Percentiles rank a stretch among this genome's conserved stretches.
Evolutionary conservation across 1,140 invertebrate species (phyloP).

Genomic region (Manduca sexta): DNA sequence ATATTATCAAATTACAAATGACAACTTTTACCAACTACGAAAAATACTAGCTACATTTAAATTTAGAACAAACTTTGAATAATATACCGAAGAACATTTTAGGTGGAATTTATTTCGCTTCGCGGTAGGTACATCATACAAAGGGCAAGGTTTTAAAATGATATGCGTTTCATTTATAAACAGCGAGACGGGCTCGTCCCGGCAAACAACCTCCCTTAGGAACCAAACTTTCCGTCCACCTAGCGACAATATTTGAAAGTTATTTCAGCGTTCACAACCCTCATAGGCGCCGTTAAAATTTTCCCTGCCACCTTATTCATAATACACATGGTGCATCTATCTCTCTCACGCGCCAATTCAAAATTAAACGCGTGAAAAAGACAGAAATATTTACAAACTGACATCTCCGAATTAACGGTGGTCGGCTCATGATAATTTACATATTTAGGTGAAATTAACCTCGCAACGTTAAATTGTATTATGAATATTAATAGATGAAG

Average conservation of each 20-base stretch:
- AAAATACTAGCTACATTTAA: too few species aligned
- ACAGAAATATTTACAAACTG: constrained; percentile 62
- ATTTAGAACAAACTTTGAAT: too few species aligned
- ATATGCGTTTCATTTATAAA: constrained; percentile 69
- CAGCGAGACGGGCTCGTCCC: constrained; percentile 49
- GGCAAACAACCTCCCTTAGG: constrained; percentile 62
- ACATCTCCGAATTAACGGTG: constrained; percentile 68
- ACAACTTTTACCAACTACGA: too few species aligned
- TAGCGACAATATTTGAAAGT: constrained; percentile 73
- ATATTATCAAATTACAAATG: too few species aligned
- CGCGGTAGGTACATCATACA: too few species aligned
- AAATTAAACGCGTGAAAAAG: constrained; percentile 20
- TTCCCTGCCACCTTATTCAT: constrained; percentile 70
- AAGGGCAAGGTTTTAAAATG: constrained; percentile 49
- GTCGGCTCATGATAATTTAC: constrained; percentile 73
- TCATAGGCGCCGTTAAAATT: constrained; percentile 73
- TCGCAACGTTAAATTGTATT: constrained; percentile 70
- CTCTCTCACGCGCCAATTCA: constrained; percentile 20
- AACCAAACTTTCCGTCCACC: constrained; percentile 69
- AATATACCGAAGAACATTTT: too few species aligned
- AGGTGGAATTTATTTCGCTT: too few species aligned
- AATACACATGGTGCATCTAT: constrained; percentile 48
- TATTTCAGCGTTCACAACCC: constrained; percentile 70
- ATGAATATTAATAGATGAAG: constrained; percentile 70
- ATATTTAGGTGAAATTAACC: constrained; percentile 73